phyloP scores from a whole-genome alignment of 2,888 invertebrate species.

The Drosophila monieri region DNA sequence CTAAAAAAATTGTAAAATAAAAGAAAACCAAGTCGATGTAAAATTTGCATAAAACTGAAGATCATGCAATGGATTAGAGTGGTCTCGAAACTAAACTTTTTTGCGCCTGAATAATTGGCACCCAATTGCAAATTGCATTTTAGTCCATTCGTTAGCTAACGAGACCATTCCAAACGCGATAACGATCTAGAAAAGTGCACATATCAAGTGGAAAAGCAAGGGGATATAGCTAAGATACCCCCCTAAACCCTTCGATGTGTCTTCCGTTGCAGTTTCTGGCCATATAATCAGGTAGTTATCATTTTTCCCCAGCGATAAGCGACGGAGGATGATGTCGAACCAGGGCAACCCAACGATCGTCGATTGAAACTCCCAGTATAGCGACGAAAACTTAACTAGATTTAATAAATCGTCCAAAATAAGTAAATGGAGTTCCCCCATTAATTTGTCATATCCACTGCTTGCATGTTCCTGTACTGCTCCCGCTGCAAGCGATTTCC shows the following conservation, averaged over 20 bases:
- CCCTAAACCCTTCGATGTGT: background rate
- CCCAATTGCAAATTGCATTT: conserved; percentile 56
- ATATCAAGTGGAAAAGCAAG: conserved; percentile 55
- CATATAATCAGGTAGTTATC: conserved; percentile 31
- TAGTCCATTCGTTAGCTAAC: conserved; percentile 81
- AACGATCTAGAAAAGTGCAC: conserved; percentile 70
- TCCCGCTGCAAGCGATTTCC: conserved; percentile 93
- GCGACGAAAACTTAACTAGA: background rate
- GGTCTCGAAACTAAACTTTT: conserved; percentile 83
- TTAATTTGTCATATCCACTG: conserved; percentile 31
- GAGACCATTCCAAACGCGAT: conserved; percentile 85
- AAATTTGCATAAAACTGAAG: conserved; percentile 82
- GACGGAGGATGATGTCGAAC: background rate
- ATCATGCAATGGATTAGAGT: conserved; percentile 83
- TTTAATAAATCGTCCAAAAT: conserved; percentile 21
- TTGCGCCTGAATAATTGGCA: conserved; percentile 33
- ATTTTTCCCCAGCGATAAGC: conserved; percentile 11
- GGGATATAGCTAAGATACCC: conserved; percentile 19
- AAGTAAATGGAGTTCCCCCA: background rate
- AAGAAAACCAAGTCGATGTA: background rate
- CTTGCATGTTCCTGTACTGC: conserved; percentile 41
- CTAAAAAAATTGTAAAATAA: background rate
- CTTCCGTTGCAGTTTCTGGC: conserved; percentile 25
- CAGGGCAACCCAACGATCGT: background rate
- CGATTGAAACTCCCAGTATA: background rate